Percentiles rank a stretch among this genome's conserved stretches.
Evolutionary conservation across 2,888 invertebrate species (phyloP).

Genomic region (Lumbricus terrestris): DNA sequence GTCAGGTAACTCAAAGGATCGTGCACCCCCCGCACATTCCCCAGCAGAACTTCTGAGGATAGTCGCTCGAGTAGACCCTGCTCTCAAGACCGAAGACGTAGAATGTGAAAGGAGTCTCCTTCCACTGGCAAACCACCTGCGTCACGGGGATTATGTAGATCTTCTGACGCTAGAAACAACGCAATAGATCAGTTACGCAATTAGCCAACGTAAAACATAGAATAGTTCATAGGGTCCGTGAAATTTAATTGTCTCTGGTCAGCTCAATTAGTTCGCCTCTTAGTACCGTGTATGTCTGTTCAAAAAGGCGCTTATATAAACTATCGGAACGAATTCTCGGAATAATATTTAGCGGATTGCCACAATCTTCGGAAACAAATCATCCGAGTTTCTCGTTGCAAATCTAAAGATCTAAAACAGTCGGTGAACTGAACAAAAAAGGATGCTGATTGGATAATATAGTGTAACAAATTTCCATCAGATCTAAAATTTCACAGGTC

Average conservation of each 20-base stretch:
- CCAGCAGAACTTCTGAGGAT: constrained; percentile 58
- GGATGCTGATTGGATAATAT: background rate
- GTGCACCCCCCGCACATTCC: no score
- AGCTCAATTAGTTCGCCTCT: no score
- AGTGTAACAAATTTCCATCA: background rate
- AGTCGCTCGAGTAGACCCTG: constrained; percentile 56
- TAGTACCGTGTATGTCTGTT: no score
- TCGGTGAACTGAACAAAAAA: background rate
- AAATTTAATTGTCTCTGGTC: no score
- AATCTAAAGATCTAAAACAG: background rate
- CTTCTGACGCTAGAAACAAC: constrained; percentile 49
- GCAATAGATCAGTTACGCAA: background rate
- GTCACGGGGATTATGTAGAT: constrained; percentile 58
- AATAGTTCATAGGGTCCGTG: background rate
- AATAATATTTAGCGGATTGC: background rate
- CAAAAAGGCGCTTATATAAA: no score
- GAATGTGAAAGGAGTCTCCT: constrained; percentile 46
- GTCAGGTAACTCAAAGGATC: constrained; percentile 42
- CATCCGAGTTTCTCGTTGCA: background rate
- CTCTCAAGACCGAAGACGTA: constrained; percentile 58
- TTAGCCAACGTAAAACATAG: background rate
- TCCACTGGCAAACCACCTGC: constrained; percentile 54
- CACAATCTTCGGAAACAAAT: background rate
- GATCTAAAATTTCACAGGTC: background rate
- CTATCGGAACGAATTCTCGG: no score